Evolutionary conservation across 2,113 vertebrate species (phyloP).

Genomic region (Rhinolophus ferrumequinum): DNA sequence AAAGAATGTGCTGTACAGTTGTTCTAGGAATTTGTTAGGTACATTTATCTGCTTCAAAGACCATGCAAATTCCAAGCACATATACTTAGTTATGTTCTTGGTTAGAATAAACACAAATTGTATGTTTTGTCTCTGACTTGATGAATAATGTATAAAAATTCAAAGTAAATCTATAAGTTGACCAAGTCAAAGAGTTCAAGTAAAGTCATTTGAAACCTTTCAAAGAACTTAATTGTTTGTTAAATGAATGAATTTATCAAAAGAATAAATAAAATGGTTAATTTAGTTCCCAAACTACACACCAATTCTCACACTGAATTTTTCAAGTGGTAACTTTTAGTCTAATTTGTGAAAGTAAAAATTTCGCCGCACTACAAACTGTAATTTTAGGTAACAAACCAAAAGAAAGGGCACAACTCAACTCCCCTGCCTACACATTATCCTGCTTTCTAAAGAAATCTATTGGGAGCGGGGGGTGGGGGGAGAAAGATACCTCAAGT

Average conservation of each 20-base stretch:
- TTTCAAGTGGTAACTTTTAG: not conserved
- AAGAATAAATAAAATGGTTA: not conserved
- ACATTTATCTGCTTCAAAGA: not conserved
- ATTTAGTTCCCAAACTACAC: not conserved
- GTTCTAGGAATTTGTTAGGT: not conserved
- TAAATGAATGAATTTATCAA: not conserved
- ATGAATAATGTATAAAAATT: not conserved
- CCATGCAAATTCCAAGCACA: not conserved
- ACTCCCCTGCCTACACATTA: not conserved
- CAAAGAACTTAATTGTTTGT: not conserved
- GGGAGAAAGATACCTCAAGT: not conserved
- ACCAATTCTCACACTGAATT: constrained; percentile 18
- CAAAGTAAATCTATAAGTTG: not conserved
- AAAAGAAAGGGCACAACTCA: not conserved
- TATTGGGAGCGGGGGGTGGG: not conserved
- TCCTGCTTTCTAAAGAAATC: not conserved
- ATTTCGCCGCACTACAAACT: not conserved
- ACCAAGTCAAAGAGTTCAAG: not conserved
- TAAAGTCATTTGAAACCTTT: not conserved
- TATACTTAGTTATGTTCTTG: not conserved
- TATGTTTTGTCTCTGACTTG: not conserved
- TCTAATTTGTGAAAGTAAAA: constrained; percentile 47
- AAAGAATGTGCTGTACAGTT: not conserved
- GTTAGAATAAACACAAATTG: not conserved
- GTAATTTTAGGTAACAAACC: not conserved